A percentile compares a stretch with the other conserved stretches of the same genome.
Conservation (phyloP, 2,797 vertebrate genomes). For the Sebastes trivittatus region DNA sequence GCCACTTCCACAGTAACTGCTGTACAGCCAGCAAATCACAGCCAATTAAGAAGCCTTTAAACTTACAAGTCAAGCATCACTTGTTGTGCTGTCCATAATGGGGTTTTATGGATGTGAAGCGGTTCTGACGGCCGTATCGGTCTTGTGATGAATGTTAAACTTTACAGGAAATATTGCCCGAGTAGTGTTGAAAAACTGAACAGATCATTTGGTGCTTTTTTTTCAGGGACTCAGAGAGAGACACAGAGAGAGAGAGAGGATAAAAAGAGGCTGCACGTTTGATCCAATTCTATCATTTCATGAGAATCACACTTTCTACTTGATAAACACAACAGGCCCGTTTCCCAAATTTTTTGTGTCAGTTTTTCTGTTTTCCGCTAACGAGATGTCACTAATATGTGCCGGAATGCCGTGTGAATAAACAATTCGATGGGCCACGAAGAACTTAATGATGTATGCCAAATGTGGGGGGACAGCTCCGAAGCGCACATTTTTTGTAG, state of each 20-base stretch:
- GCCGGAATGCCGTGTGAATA: slow-evolving; percentile 83
- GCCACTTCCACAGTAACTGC: slow-evolving; percentile 45
- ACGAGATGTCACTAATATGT: slow-evolving; percentile 87
- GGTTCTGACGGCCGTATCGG: slow-evolving; percentile 61
- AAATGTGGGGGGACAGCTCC: slow-evolving; percentile 84
- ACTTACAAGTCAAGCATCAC: slow-evolving; percentile 79
- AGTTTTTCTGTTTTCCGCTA: slow-evolving; percentile 85
- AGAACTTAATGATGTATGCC: slow-evolving; percentile 86
- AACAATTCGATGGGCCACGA: slow-evolving; percentile 81
- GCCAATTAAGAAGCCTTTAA: slow-evolving; percentile 79
- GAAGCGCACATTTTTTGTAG: slow-evolving; percentile 74
- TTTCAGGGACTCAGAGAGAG: slow-evolving; percentile 11
- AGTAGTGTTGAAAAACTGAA: slow-evolving; percentile 43
- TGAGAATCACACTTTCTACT: slow-evolving; percentile 75
- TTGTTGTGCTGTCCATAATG: slow-evolving; percentile 75
- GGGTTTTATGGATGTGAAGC: slow-evolving; percentile 74
- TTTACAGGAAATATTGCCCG: slow-evolving; percentile 54
- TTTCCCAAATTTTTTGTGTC: slow-evolving; percentile 81
- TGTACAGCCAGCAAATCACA: slow-evolving; percentile 68
- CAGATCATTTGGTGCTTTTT: slow-evolving; percentile 23
- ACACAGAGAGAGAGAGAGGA: not conserved
- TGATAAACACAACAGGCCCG: slow-evolving; percentile 77
- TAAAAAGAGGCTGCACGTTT: slow-evolving; percentile 31
- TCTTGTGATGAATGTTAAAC: slow-evolving; percentile 66
- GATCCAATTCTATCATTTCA: slow-evolving; percentile 70